Percentiles rank a stretch among this genome's conserved stretches.
phyloP scores from a whole-genome alignment of 2,113 vertebrate genomes.

The Sitta europaea region DNA sequence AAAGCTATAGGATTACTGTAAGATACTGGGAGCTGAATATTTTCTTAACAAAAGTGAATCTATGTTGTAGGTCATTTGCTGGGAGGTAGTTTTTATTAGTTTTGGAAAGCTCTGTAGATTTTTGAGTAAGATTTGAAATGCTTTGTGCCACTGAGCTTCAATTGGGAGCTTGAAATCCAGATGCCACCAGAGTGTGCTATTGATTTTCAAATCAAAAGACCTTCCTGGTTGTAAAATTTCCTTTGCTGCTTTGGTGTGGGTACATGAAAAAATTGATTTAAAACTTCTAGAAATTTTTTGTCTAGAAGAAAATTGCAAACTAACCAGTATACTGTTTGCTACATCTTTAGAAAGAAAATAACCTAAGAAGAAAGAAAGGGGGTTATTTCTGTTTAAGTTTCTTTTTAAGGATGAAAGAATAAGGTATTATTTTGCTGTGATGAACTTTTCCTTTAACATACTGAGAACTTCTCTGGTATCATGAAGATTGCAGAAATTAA shows the following conservation, averaged over 20 bases:
- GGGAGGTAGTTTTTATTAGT: background rate
- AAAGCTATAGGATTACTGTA: background rate
- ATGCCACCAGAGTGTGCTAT: slow-evolving; percentile 77
- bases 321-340: background rate
- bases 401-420: background rate
- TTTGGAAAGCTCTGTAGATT: background rate
- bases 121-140: background rate
- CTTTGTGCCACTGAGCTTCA: background rate
- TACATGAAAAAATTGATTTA: background rate
- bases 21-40: background rate
- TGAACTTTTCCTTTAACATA: background rate
- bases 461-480: background rate
- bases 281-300: background rate
- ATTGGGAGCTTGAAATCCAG: background rate
- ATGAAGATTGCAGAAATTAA: background rate
- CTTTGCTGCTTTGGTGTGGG: background rate
- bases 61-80: background rate
- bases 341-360: background rate
- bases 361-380: background rate
- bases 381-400: background rate
- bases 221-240: background rate
- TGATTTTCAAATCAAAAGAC: slow-evolving; percentile 37
- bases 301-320: background rate
- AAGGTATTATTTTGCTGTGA: background rate
- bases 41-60: background rate